phyloP scores from a whole-genome alignment of 2,888 invertebrate genomes.

The Athetis lepigone region DNA sequence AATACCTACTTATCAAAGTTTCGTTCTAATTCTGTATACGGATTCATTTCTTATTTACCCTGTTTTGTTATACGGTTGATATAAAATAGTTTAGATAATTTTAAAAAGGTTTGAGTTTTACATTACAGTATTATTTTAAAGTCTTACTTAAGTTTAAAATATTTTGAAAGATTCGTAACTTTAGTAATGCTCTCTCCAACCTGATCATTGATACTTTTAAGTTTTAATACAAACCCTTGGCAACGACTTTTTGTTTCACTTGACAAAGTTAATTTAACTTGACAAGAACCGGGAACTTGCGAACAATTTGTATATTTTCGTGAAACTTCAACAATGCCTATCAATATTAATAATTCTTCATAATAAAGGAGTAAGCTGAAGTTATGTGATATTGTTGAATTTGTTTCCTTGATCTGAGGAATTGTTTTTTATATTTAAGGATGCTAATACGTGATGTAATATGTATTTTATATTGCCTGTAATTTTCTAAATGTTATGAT shows the following conservation, averaged over 20 bases:
- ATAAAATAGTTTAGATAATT: too few species aligned
- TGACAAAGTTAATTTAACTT: slow-evolving; percentile 44
- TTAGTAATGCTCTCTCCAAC: slow-evolving; percentile 14
- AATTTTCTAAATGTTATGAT: too few species aligned
- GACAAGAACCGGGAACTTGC: slow-evolving; percentile 31
- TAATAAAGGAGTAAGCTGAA: slow-evolving; percentile 13
- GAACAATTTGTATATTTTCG: slow-evolving; percentile 37
- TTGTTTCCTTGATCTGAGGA: slow-evolving; percentile 11
- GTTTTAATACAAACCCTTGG: slow-evolving; percentile 23
- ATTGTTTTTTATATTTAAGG: too few species aligned
- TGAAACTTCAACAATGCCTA: slow-evolving; percentile 30
- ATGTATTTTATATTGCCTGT: too few species aligned
- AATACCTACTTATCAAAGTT: too few species aligned
- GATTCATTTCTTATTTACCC: too few species aligned
- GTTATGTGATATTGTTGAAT: slow-evolving; percentile 13
- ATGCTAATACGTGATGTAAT: too few species aligned
- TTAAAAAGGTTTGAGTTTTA: too few species aligned
- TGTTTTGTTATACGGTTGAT: too few species aligned
- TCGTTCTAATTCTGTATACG: too few species aligned
- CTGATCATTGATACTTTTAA: slow-evolving; percentile 17
- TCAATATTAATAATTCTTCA: slow-evolving; percentile 32
- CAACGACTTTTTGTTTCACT: slow-evolving; percentile 25
- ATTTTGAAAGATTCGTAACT: neutral
- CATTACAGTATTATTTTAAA: neutral
- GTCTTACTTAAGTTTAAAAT: neutral